Conservation (phyloP, 2,113 vertebrate species). For the Ciconia stormi region DNA sequence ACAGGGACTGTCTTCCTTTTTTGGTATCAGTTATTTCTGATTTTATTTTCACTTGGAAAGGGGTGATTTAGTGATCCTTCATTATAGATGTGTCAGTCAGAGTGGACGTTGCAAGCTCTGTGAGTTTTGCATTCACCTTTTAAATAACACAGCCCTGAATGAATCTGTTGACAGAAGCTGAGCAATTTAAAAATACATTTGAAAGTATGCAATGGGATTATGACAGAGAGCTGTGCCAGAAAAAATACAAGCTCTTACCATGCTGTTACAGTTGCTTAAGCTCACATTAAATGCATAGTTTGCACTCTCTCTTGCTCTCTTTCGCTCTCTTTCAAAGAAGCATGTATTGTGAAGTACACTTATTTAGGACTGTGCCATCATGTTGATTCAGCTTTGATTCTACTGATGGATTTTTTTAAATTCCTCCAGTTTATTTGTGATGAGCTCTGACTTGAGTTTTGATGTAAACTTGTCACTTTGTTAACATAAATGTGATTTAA, state of each 20-base stretch:
- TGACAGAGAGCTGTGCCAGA: constrained; percentile 17
- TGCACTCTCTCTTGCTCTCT: neutral
- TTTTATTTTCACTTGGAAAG: neutral
- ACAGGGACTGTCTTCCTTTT: neutral
- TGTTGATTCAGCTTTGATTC: neutral
- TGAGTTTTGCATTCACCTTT: neutral
- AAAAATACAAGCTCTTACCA: constrained; percentile 41
- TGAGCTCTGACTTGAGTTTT: neutral
- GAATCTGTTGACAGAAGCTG: constrained; percentile 35
- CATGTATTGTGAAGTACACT: neutral
- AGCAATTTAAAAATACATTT: constrained; percentile 52
- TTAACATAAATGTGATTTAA: neutral
- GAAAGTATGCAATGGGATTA: constrained; percentile 43
- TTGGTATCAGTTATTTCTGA: neutral
- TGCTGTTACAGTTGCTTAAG: constrained; percentile 20
- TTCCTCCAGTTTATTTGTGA: neutral
- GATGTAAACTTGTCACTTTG: neutral
- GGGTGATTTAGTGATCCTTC: neutral
- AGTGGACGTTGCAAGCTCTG: neutral
- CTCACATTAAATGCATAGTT: neutral
- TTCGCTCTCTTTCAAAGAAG: neutral
- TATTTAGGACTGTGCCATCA: neutral
- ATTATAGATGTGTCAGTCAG: neutral
- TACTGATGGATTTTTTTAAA: neutral
- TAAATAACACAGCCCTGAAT: neutral